These are phyloP conservation scores for Orthonyx spaldingii DNA, from an alignment of 2,113 vertebrate genomes.

Conservation along the genomic window DNA sequence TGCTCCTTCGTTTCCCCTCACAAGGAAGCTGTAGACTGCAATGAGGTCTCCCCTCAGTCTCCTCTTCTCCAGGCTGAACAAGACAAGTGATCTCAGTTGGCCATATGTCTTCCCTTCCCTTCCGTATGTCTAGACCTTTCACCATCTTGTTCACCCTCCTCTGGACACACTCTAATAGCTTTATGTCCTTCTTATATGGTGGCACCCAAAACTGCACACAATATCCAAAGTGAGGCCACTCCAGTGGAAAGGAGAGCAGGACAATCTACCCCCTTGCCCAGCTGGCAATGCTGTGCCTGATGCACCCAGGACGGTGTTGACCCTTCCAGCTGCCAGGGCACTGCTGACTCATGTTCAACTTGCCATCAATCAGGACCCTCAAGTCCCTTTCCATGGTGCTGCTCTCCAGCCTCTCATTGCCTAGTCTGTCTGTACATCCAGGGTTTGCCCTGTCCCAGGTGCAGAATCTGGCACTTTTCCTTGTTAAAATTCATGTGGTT, in stretches of 20 bases:
- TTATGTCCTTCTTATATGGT: background rate
- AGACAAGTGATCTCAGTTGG: background rate
- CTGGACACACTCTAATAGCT: background rate
- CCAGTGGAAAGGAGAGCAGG: rapidly evolving
- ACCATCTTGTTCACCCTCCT: background rate
- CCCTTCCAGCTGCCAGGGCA: background rate
- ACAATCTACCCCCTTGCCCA: rapidly evolving
- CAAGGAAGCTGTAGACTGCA: rapidly evolving
- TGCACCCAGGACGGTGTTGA: rapidly evolving
- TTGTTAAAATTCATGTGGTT: background rate
- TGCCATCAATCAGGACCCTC: rapidly evolving
- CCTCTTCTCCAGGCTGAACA: background rate
- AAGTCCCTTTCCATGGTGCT: rapidly evolving
- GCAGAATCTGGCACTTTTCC: background rate
- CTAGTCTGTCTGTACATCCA: background rate
- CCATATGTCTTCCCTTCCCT: background rate
- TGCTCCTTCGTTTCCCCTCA: rapidly evolving
- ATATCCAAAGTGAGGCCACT: rapidly evolving
- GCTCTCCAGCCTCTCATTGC: background rate
- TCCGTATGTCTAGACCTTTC: too few species aligned
- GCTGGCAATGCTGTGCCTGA: rapidly evolving
- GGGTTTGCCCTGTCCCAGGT: background rate
- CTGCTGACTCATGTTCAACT: rapidly evolving
- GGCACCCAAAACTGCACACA: background rate
- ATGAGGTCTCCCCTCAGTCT: background rate